Base-by-base conservation (phyloP, 2,888 invertebrate genomes). In the Gortyna flavago region DNA sequence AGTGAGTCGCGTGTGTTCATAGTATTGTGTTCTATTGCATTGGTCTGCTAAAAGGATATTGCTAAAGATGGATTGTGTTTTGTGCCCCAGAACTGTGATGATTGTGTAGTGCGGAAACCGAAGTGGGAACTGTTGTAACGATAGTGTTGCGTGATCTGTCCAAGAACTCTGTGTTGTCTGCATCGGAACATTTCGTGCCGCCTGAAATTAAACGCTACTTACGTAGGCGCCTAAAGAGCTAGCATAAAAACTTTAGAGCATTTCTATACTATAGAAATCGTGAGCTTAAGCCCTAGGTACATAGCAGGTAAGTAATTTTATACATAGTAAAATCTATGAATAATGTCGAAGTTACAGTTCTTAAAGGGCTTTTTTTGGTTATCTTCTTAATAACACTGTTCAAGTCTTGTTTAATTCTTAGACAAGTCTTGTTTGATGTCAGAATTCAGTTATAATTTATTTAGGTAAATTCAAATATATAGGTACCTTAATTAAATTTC, bases 31-130 rank as follows among this genome's bases (percentile, higher is more conserved):
- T 76, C 48, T 74, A 77, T 74, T 59, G 70, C 77, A 74, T 78
- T 54, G 48, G 18, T 69, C 64, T 67, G 57, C 61, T 76, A 57
- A 75, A 64, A 48, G 44, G 79, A 62, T 65, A 81, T 77, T 71
- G 59, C 59, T 77, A 41, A 25, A 67, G 68, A 75, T 71, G 69
- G 61, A 75, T 69, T 44, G 57, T 61, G 67, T 68, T 81, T 79
- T 65, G 83, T 87, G 86, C 38, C 61, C 57, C 44, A 75, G 61
- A 68, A 72, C 64, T 35, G 64, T 79, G 74, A 78, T 35, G 64
- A 79, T 44, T 68, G 87, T 88, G 85, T 84, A 77, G 76, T 86
- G 87, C 51, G 38, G 68, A 77, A 78, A 67, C 38, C 54, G 18
- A 73, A 73, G 83, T 84, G 77, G 66, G 71, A 80, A 77, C 85